Base-by-base conservation (phyloP, 2,113 vertebrate species). In the Athene noctua region DNA sequence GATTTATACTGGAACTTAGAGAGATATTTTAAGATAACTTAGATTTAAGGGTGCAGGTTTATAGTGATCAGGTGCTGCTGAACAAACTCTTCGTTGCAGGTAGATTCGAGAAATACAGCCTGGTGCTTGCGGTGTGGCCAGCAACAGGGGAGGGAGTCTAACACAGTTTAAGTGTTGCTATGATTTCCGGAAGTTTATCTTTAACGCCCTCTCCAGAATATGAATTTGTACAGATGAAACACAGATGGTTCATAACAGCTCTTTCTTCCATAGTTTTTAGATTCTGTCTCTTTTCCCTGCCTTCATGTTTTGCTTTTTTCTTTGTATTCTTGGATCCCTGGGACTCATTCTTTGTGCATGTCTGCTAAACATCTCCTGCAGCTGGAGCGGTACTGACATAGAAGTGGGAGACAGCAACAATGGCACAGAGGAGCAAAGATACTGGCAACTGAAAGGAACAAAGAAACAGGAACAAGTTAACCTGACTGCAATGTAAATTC, bases 291-390 rank as follows among this genome's bases (percentile, higher is more conserved):
- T 91, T 89, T 47, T 67, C 23, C 40, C 49, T 75, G 57, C 44
- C 44, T 95, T 66, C 65, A 75, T 2, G 0, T 62, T 89, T 96
- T 13, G 2, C n/a, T 57, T 85, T 62, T 62, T 58, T 52, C 71
- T 93, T 90, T 92, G 23, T 78, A 44, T 72, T 61, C 78, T 44
- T 4, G 21, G 73, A 90, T 96, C 78, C 61, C 78, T 90, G 79
- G 81, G 88, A 90, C 30, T 84, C 15, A 5, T 46, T 85, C 78
- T 92, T 94, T 68, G 65, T 94, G 73, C 23, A 5, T 26, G 42
- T 72, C 83, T 92, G 86, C 65, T 91, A 95, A 96, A 81, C 61
- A 93, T 46, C 82, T 95, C 70, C 70, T 84, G 46, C 55, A 90
- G 47, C 68, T n/a, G 86, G 54, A 70, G 49, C 5, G 3, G 44